These are phyloP conservation scores for Antheraea pernyi DNA, from an alignment of 1,140 invertebrate genomes.

Conservation along the genomic window DNA sequence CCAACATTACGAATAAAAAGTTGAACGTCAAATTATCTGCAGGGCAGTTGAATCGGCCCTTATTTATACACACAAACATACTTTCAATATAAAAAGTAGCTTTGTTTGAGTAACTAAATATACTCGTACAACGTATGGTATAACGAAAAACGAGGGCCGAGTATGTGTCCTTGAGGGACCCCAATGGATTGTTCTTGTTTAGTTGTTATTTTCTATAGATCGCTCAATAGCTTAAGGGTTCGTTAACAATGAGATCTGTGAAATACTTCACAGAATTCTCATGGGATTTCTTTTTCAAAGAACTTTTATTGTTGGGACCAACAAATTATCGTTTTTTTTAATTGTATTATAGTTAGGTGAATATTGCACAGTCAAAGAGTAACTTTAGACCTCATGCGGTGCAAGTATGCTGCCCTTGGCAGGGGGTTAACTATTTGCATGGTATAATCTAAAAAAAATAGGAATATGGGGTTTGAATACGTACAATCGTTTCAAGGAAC, in stretches of 20 bases:
- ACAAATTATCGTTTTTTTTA: background rate
- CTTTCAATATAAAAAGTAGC: background rate
- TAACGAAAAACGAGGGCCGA: constrained; percentile 7
- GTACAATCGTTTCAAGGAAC: no score
- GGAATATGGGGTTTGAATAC: no score
- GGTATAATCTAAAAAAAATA: no score
- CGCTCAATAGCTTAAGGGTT: background rate
- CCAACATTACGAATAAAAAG: no score
- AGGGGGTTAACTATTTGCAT: no score
- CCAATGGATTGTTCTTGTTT: constrained; percentile 19
- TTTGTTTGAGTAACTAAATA: background rate
- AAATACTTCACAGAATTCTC: background rate
- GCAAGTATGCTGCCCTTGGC: no score
- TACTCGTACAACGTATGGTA: background rate
- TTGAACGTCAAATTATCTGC: no score
- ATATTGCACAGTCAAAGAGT: no score
- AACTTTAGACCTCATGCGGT: no score
- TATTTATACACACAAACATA: background rate
- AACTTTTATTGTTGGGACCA: background rate
- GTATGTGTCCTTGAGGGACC: constrained; percentile 36
- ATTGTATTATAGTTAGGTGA: background rate
- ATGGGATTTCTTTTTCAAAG: background rate
- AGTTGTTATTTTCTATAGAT: background rate
- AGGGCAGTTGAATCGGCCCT: no score
- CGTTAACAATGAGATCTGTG: background rate